Evolutionary conservation across 2,113 vertebrate genomes (phyloP).

Genomic region (Leucosticte australis): DNA sequence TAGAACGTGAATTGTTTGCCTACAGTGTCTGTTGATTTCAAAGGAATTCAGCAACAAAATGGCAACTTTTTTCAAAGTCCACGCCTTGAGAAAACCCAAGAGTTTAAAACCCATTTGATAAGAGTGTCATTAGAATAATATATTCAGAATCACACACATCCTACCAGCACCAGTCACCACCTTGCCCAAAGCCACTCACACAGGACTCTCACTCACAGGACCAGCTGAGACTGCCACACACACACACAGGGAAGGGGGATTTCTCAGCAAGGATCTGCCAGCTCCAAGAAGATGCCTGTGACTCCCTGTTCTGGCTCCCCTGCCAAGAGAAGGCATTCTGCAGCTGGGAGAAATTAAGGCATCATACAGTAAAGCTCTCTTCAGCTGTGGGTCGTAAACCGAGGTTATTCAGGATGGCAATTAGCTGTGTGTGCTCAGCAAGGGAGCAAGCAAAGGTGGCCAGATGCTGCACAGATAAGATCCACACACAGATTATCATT

Average conservation of each 20-base stretch:
- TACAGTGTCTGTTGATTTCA: not conserved
- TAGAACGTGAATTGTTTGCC: rapidly evolving
- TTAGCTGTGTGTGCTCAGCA: conserved; percentile 40
- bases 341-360: not conserved
- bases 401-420: conserved; percentile 56
- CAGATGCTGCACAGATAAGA: conserved; percentile 63
- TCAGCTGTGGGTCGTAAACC: conserved; percentile 9
- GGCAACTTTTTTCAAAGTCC: not conserved
- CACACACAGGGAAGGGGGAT: rapidly evolving
- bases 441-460: conserved; percentile 50
- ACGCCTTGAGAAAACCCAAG: not conserved
- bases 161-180: not conserved
- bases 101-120: not conserved
- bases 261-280: not conserved
- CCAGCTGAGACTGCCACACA: not conserved
- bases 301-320: not conserved
- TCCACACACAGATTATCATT: conserved; percentile 41
- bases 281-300: not conserved
- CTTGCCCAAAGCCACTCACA: not conserved
- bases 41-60: not conserved
- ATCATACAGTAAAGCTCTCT: not conserved
- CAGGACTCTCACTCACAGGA: not conserved
- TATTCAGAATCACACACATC: not conserved
- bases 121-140: not conserved
- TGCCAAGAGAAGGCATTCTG: conserved; percentile 25